phyloP scores from a whole-genome alignment of 2,113 vertebrate genomes.

The Bothrops jararaca region DNA sequence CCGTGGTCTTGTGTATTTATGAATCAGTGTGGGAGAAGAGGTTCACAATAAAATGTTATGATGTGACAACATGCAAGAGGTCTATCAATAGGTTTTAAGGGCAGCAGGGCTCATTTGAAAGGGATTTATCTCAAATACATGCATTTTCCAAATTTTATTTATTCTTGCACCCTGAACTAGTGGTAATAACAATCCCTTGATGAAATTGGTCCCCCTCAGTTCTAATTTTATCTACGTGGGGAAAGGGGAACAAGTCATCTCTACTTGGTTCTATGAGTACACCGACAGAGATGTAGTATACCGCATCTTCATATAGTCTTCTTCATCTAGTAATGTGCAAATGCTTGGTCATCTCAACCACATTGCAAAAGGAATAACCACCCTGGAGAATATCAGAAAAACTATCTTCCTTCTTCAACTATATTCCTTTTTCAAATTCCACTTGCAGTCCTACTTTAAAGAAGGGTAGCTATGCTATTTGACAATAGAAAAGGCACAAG shows the following conservation, averaged over 20 bases:
- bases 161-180: not conserved
- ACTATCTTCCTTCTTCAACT: not conserved
- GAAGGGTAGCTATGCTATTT: not conserved
- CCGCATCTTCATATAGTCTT: not conserved
- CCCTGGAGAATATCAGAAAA: not conserved
- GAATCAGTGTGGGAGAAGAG: constrained; percentile 37
- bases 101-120: not conserved
- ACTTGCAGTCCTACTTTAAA: not conserved
- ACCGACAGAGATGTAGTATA: not conserved
- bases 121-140: not conserved
- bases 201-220: not conserved
- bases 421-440: not conserved
- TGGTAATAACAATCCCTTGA: not conserved
- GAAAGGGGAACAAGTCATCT: no score
- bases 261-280: not conserved
- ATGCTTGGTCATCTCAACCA: not conserved
- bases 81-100: not conserved
- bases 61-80: not conserved
- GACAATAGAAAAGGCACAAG: not conserved
- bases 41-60: constrained; percentile 48
- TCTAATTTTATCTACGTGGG: not conserved
- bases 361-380: not conserved
- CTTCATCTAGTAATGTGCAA: not conserved
- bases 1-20: constrained; percentile 16
- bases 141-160: not conserved